Percentiles rank a stretch among this genome's conserved stretches.
Evolutionary conservation across 2,797 vertebrate species (phyloP).

Genomic region (Micropoecilia bifurca): DNA sequence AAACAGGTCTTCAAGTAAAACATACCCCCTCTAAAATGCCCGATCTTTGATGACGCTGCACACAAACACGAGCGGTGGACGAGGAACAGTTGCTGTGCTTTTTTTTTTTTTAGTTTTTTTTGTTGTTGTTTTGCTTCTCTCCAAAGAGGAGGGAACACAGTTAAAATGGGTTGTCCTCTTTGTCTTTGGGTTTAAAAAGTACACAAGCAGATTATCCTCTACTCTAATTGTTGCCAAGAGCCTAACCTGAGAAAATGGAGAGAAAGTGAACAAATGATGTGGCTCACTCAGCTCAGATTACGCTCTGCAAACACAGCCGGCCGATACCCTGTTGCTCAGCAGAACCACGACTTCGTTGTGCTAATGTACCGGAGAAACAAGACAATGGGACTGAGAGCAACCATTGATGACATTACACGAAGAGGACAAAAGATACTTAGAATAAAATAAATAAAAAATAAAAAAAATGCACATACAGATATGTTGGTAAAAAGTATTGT

Average conservation of each 20-base stretch:
- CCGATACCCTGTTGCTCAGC: slow-evolving; percentile 70
- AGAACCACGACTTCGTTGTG: slow-evolving; percentile 69
- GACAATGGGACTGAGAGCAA: slow-evolving; percentile 26
- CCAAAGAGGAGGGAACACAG: slow-evolving; percentile 38
- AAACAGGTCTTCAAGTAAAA: slow-evolving; percentile 69
- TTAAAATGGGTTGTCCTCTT: slow-evolving; percentile 48
- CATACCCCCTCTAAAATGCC: slow-evolving; percentile 73
- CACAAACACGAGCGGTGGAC: slow-evolving; percentile 57
- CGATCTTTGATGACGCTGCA: slow-evolving; percentile 70
- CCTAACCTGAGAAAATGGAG: slow-evolving; percentile 60
- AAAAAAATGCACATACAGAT: slow-evolving; percentile 55
- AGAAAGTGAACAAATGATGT: slow-evolving; percentile 44
- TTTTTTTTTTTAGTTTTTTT: slow-evolving; percentile 13
- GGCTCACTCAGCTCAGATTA: slow-evolving; percentile 19
- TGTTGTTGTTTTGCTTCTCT: slow-evolving; percentile 5
- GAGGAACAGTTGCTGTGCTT: slow-evolving; percentile 67
- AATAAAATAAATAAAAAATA: neutral
- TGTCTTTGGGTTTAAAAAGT: slow-evolving; percentile 66
- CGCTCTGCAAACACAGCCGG: slow-evolving; percentile 31
- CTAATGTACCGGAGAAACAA: slow-evolving; percentile 41
- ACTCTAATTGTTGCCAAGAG: slow-evolving; percentile 52
- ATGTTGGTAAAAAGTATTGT: slow-evolving; percentile 75
- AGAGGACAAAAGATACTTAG: slow-evolving; percentile 25
- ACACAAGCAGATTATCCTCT: slow-evolving; percentile 58
- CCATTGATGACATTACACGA: slow-evolving; percentile 12